These are phyloP conservation scores for Drosophila hydei DNA, from an alignment of 1,140 invertebrate species.

Conservation along the genomic window DNA sequence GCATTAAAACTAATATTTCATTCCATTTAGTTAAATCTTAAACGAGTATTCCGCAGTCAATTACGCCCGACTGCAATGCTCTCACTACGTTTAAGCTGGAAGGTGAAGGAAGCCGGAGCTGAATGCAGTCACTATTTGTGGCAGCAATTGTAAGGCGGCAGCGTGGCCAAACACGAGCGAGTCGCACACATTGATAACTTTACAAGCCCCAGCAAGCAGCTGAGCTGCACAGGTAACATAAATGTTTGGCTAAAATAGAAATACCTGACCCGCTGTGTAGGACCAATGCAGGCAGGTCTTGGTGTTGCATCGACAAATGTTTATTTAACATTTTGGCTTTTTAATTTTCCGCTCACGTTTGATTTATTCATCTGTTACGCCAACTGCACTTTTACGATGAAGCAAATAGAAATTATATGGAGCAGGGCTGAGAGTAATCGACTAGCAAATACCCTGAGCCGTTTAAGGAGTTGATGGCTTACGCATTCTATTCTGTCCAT, in stretches of 20 bases:
- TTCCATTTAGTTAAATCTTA: too few relatives aligned
- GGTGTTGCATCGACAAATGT: constrained; percentile 36
- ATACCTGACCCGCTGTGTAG: not conserved
- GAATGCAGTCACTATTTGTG: constrained; percentile 11
- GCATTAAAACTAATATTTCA: too few relatives aligned
- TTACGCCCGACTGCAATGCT: too few relatives aligned
- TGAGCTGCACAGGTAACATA: not conserved
- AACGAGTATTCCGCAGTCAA: too few relatives aligned
- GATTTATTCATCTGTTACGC: constrained; percentile 28
- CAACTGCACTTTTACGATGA: constrained; percentile 17
- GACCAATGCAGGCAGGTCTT: constrained; percentile 34
- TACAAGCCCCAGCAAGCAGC: constrained; percentile 1
- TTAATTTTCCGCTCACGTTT: constrained; percentile 50
- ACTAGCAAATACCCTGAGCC: too few relatives aligned
- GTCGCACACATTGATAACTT: constrained; percentile 3
- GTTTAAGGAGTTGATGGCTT: too few relatives aligned
- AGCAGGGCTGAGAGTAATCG: too few relatives aligned
- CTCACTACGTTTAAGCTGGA: not conserved
- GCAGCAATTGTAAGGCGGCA: not conserved
- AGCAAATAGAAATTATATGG: not conserved
- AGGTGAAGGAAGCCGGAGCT: not conserved
- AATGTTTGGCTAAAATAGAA: constrained; percentile 15
- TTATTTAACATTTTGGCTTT: constrained; percentile 37
- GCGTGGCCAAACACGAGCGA: not conserved
- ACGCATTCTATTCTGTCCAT: too few relatives aligned